These are phyloP conservation scores for Danio choprae DNA, from an alignment of 2,797 vertebrate genomes.

Conservation along the genomic window DNA sequence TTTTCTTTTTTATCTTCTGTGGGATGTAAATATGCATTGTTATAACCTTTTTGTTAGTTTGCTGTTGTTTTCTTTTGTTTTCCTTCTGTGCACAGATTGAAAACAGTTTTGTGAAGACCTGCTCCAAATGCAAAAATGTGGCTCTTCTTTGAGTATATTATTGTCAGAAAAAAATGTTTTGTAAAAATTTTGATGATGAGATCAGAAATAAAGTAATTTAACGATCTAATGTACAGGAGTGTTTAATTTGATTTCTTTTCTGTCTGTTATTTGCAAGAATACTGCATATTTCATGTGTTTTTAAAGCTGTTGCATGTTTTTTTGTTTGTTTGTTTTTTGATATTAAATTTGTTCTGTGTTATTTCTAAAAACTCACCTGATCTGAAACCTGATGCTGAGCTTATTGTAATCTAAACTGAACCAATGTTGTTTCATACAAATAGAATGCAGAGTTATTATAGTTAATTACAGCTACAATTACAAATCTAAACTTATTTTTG, in stretches of 20 bases:
- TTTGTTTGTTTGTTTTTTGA: no score
- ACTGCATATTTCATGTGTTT: background rate
- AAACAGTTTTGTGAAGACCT: slow-evolving; percentile 78
- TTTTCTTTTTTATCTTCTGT: slow-evolving; percentile 61
- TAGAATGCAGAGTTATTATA: no score
- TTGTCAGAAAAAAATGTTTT: slow-evolving; percentile 86
- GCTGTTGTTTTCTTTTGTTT: slow-evolving; percentile 60
- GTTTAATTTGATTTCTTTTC: background rate
- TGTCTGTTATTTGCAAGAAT: background rate
- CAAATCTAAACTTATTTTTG: no score
- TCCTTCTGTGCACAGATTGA: slow-evolving; percentile 77
- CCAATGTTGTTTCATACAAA: no score
- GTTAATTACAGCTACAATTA: no score
- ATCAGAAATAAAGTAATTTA: slow-evolving; percentile 85
- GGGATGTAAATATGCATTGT: slow-evolving; percentile 83
- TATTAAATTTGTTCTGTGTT: no score
- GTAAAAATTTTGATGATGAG: slow-evolving; percentile 89
- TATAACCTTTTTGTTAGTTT: slow-evolving; percentile 66
- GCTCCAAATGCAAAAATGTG: slow-evolving; percentile 82
- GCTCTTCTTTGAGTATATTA: slow-evolving; percentile 87
- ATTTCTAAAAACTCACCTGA: no score
- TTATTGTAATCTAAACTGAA: no score
- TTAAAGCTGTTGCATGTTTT: no score
- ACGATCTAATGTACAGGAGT: slow-evolving; percentile 70
- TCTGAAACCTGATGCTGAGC: no score